Base-by-base conservation (phyloP, 2,888 invertebrate species). In the Heliconius hortense region DNA sequence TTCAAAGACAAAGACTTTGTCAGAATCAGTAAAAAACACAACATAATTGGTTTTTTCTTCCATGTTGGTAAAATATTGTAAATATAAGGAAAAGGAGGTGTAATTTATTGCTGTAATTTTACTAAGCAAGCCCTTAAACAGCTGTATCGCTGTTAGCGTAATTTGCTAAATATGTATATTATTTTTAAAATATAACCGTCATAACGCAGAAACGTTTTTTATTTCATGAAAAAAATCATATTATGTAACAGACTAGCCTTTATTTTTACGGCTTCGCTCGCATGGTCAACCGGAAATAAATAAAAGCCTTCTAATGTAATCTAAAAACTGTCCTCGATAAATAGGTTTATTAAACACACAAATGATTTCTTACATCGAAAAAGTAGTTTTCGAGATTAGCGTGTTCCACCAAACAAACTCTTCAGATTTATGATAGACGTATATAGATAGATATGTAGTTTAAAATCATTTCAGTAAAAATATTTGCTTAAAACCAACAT, bases 71-170 rank as follows among this genome's bases (percentile, higher is more conserved):
- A 56, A 69, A 24, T 35, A 15, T 69, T 35, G 13, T 69, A 31
- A 69, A 31, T 10, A 48, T 18, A 48, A 48, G 48, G 18, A 53
- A 56, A 69, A 31, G 13, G 3, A n/a, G n/a, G 53, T n/a, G 56
- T 31, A 35, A 31, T 69, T 56, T 69, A 69, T 56, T 66, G 39
- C 39, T 66, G 3, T 66, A 66, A 66, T 66, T 66, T 39, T 31
- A 35, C 39, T 43, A 24, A 39, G 39, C 39, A 66, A 66, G 64
- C 64, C 35, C 39, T 0, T 39, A 66, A 66, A 39, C 66, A 39
- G 66, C 39, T 39, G 39, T 39, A 66, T 66, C 24, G 66, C 66
- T 24, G 39, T 66, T 39, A 39, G 66, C 66, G 39, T 66, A 39
- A 39, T 66, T 66, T 43, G 39, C 5, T 39, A 66, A 66, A 39